phyloP scores from a whole-genome alignment of 2,113 vertebrate genomes.

The Austrofundulus limnaeus region DNA sequence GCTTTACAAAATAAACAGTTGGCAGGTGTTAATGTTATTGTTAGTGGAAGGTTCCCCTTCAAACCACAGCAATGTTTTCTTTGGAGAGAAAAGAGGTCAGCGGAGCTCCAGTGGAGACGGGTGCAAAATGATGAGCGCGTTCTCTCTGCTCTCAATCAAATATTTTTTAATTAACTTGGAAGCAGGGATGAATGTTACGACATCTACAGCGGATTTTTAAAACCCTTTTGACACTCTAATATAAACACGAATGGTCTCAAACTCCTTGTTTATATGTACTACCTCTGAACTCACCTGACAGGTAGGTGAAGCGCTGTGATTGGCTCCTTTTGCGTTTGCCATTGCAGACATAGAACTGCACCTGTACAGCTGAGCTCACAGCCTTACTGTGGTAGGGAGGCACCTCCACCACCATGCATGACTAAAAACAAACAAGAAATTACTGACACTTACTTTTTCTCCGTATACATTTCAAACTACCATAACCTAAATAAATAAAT shows the following conservation, averaged over 20 bases:
- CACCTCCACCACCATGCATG: slow-evolving; percentile 91
- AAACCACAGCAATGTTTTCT: slow-evolving; percentile 59
- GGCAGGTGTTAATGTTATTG: slow-evolving; percentile 71
- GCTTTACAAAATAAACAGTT: slow-evolving; percentile 58
- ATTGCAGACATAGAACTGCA: slow-evolving; percentile 98
- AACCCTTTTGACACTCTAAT: neutral
- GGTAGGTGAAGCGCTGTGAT: slow-evolving; percentile 95
- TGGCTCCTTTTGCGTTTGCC: slow-evolving; percentile 99
- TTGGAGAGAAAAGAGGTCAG: slow-evolving; percentile 53
- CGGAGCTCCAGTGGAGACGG: slow-evolving; percentile 38
- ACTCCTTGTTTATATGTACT: neutral
- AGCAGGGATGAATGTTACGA: neutral
- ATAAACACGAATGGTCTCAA: neutral
- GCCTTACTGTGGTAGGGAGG: slow-evolving; percentile 96
- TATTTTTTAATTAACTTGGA: slow-evolving; percentile 5
- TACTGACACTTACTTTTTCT: neutral
- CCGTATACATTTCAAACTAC: too few relatives aligned
- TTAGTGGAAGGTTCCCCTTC: slow-evolving; percentile 49
- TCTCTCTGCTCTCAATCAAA: slow-evolving; percentile 35
- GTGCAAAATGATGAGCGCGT: slow-evolving; percentile 6
- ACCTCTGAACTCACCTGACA: slow-evolving; percentile 84
- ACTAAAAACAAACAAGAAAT: slow-evolving; percentile 67
- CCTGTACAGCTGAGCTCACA: slow-evolving; percentile 89
- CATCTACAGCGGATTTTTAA: neutral
- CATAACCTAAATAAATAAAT: too few relatives aligned